Percentiles rank a stretch among this genome's conserved stretches.
These are phyloP conservation scores for Hirtodrosophila histrioides DNA, from an alignment of 2,888 invertebrate species.

Conservation along the genomic window DNA sequence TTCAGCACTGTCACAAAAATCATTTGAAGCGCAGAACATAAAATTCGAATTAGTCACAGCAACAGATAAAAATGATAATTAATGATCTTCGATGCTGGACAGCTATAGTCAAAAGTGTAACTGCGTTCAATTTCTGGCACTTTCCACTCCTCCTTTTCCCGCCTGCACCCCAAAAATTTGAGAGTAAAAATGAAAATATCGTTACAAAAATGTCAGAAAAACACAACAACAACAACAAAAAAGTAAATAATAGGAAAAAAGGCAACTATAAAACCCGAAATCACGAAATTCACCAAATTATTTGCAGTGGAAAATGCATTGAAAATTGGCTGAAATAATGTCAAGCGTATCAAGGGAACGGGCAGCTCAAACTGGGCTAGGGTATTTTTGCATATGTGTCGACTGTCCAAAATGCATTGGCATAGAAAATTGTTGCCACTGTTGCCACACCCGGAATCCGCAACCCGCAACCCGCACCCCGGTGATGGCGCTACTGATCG, in stretches of 20 bases:
- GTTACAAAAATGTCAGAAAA: conserved; percentile 55
- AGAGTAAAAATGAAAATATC: conserved; percentile 40
- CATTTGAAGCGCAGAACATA: conserved; percentile 54
- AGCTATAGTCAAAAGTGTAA: conserved; percentile 32
- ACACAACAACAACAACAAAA: conserved; percentile 15
- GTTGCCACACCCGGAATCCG: conserved; percentile 35
- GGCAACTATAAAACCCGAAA: conserved; percentile 53
- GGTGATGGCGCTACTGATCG: conserved; percentile 14
- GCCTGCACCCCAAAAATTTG: conserved; percentile 32
- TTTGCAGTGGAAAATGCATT: conserved; percentile 62
- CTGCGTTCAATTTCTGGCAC: conserved; percentile 45
- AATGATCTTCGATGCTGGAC: conserved; percentile 49
- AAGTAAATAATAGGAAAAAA: conserved; percentile 18
- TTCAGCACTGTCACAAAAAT: conserved; percentile 2
- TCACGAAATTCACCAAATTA: conserved; percentile 36
- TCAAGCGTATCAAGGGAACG: conserved; percentile 66
- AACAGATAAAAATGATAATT: conserved; percentile 77
- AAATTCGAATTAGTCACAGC: conserved; percentile 82
- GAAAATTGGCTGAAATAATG: conserved; percentile 73
- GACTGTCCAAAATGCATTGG: conserved; percentile 44
- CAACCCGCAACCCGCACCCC: conserved; percentile 1
- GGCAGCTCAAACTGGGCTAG: conserved; percentile 19
- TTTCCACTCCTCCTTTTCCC: conserved; percentile 23
- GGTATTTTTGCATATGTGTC: conserved; percentile 66
- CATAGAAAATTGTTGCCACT: conserved; percentile 67